Conservation (phyloP, 2,797 vertebrate genomes). For the Macropus fuliginosus region DNA sequence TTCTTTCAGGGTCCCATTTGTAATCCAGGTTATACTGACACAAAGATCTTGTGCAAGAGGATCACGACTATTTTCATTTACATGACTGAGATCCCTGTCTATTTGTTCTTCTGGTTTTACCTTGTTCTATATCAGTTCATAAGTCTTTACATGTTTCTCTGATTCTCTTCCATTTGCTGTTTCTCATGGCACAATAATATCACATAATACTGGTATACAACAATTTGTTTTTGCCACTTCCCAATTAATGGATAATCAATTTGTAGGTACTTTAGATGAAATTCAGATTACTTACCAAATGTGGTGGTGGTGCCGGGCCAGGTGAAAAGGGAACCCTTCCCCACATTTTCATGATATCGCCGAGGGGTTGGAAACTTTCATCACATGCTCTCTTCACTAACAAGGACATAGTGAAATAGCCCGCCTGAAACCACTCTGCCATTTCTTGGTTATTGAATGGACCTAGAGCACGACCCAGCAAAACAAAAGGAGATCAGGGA, state of each 20-base stretch:
- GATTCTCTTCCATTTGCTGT: background rate
- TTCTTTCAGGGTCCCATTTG: background rate
- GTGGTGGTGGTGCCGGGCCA: constrained; percentile 92
- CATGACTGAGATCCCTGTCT: background rate
- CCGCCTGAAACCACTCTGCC: constrained; percentile 99
- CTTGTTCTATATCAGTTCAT: background rate
- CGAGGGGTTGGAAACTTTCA: constrained; percentile 96
- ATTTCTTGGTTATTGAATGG: constrained; percentile 99
- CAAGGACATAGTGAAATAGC: constrained; percentile 98
- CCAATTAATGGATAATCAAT: background rate
- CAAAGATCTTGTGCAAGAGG: background rate
- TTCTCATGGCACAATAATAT: background rate
- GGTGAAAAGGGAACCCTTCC: constrained; percentile 96
- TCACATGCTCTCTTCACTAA: constrained; percentile 98
- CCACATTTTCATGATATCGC: constrained; percentile 99
- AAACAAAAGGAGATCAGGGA: constrained; percentile 54
- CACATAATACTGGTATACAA: background rate
- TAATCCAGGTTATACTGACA: background rate
- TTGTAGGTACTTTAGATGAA: background rate
- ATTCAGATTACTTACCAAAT: constrained; percentile 89
- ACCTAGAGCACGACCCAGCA: constrained; percentile 86
- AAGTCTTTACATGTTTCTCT: background rate
- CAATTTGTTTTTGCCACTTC: background rate
- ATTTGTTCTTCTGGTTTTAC: background rate
- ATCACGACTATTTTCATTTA: background rate